phyloP scores from a whole-genome alignment of 2,113 vertebrate species.

The Sminthopsis crassicaudata region DNA sequence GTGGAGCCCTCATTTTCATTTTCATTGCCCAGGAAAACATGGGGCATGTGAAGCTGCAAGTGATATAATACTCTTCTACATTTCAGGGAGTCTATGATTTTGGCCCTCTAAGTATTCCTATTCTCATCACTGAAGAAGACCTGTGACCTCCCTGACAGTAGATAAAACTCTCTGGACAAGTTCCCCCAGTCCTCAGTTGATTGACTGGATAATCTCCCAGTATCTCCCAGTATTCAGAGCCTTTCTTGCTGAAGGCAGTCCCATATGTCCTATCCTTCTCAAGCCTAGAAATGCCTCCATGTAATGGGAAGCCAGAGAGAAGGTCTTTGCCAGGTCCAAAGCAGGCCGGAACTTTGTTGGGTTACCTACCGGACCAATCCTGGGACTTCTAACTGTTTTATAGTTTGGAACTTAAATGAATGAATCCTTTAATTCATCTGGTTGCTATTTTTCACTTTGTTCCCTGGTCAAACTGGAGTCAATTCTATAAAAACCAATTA shows the following conservation, averaged over 20 bases:
- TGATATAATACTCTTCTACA: background rate
- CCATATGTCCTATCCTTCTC: background rate
- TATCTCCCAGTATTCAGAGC: background rate
- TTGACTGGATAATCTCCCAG: background rate
- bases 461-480: background rate
- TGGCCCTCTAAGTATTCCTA: background rate
- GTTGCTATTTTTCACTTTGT: background rate
- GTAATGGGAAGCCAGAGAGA: background rate
- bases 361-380: background rate
- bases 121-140: background rate
- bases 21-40: background rate
- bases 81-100: background rate
- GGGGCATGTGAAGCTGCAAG: background rate
- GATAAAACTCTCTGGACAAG: background rate
- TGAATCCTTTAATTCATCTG: background rate
- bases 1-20: too few relatives aligned
- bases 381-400: background rate
- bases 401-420: background rate
- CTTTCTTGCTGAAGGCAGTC: background rate
- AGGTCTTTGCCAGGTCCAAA: background rate
- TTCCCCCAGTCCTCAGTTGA: background rate
- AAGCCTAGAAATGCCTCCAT: background rate
- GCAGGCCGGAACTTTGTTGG: background rate
- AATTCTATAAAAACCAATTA: background rate
- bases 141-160: background rate